phyloP scores from a whole-genome alignment of 1,140 invertebrate genomes.

The Stenopsyche tienmushanensis region DNA sequence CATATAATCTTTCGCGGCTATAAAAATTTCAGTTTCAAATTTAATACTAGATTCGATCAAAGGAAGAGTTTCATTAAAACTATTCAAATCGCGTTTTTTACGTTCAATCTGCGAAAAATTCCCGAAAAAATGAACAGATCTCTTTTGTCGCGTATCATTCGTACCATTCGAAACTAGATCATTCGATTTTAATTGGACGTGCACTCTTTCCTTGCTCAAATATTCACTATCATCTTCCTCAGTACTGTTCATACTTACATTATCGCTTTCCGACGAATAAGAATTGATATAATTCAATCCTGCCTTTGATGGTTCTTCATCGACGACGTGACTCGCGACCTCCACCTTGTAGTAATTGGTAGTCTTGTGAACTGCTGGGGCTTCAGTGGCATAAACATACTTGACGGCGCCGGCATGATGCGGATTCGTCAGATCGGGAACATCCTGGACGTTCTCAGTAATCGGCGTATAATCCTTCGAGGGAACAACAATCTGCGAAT shows the following conservation, averaged over 20 bases:
- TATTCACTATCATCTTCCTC: too few relatives aligned
- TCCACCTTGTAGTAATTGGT: constrained; percentile 51
- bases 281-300: neutral
- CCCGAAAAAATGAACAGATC: too few relatives aligned
- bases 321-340: constrained; percentile 45
- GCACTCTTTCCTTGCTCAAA: too few relatives aligned
- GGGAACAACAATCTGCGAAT: constrained; percentile 31
- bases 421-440: constrained; percentile 44
- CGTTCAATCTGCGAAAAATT: too few relatives aligned
- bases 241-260: constrained; percentile 39
- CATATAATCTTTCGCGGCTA: constrained; percentile 25
- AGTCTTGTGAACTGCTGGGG: constrained; percentile 39
- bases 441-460: constrained; percentile 51
- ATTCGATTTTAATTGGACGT: too few relatives aligned
- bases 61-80: neutral
- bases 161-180: constrained; percentile 19
- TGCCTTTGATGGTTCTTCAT: neutral
- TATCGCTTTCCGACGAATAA: constrained; percentile 23
- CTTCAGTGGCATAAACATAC: constrained; percentile 33
- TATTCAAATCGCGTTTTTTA: constrained; percentile 13
- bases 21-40: constrained; percentile 28
- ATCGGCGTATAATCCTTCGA: constrained; percentile 51
- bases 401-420: constrained; percentile 30
- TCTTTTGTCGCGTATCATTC: neutral
- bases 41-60: constrained; percentile 11